Evolutionary conservation across 2,113 vertebrate species (phyloP), one percentile per base, ranked within the genome.

Genomic region (Lagopus muta): DNA sequence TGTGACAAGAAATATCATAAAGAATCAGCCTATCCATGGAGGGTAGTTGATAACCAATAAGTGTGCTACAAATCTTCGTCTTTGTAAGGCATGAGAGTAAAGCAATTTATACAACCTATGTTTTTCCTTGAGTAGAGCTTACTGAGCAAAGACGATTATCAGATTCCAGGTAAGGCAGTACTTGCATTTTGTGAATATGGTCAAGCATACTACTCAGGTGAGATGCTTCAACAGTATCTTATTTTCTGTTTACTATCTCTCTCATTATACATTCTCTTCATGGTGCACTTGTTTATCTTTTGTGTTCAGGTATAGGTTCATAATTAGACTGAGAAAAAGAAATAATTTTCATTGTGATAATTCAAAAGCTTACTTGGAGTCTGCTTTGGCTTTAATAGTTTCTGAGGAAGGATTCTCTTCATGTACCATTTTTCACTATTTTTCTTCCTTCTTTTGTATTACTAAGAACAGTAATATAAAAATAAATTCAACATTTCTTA

Each of bases 271-370:
- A 50, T 84, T 84, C 38, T 81, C 25, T 82, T 70, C 66, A 34
- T 75, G 78, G 28, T 77, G 6, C 50, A 30, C 92, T 84, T 91
- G 50, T 86, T 74, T 86, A 28, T 80, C 72, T 74, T 90, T 52
- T 52, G 61, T 81, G 19, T 81, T 92, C 47, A 47, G 69, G 38
- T 42, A 43, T 30, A 72, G 15, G n/a, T 74, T 78, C 17, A 57
- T 88, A 71, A 90, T 88, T 93, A 61, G 19, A 43, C 24, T 64
- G 57, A 8, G 38, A 22, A 94, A 90, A 92, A 75, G 38, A 93
- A 77, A 16, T 66, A 82, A 88, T 86, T 74, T 64, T 94, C 60
- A 74, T 92, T 77, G 64, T 36, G 11, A 10, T 50, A 71, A 86
- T 78, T 90, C 21, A 71, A 52, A 88, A 66, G 25, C 16, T 67